Conservation (phyloP, 2,888 invertebrate genomes). For the Geotrupes spiniger region DNA sequence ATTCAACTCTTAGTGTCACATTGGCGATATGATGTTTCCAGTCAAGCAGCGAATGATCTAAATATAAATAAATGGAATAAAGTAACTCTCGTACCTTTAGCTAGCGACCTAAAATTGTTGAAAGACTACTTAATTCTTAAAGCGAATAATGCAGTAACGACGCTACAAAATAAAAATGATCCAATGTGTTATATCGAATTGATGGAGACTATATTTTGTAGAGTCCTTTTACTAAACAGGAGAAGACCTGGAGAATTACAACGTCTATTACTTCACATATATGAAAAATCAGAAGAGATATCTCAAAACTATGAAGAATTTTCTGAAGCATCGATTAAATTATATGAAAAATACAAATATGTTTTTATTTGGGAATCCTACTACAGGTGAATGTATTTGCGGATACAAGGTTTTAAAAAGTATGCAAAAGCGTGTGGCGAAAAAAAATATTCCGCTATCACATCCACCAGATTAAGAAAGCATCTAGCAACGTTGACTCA, state of each 20-base stretch:
- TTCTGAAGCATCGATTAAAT: slow-evolving; percentile 23
- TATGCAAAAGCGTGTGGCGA: slow-evolving; percentile 7
- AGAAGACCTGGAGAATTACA: too few relatives aligned
- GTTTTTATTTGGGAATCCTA: slow-evolving; percentile 10
- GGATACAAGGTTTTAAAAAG: slow-evolving; percentile 11
- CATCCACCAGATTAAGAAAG: slow-evolving; percentile 9
- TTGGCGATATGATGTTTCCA: slow-evolving; percentile 26
- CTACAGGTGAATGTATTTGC: slow-evolving; percentile 3
- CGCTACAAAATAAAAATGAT: slow-evolving; percentile 18
- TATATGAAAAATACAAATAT: too few relatives aligned
- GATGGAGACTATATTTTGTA: slow-evolving; percentile 29
- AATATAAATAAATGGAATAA: slow-evolving; percentile 22
- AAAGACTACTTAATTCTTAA: slow-evolving; percentile 21
- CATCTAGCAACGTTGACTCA: slow-evolving; percentile 11
- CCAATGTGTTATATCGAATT: slow-evolving; percentile 21
- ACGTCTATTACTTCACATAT: slow-evolving; percentile 23
- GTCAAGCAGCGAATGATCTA: slow-evolving; percentile 25
- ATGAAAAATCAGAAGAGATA: slow-evolving; percentile 16
- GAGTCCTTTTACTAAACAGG: slow-evolving; percentile 31
- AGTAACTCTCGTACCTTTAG: slow-evolving; percentile 27
- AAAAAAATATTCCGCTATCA: slow-evolving; percentile 7
- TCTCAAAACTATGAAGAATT: slow-evolving; percentile 35
- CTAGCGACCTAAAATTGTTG: slow-evolving; percentile 27
- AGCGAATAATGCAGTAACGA: slow-evolving; percentile 5
- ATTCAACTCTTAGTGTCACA: slow-evolving; percentile 24